Evolutionary conservation across 2,888 invertebrate species (phyloP), one percentile per base, ranked within the genome.

Genomic region (Ochropleura plecta): DNA sequence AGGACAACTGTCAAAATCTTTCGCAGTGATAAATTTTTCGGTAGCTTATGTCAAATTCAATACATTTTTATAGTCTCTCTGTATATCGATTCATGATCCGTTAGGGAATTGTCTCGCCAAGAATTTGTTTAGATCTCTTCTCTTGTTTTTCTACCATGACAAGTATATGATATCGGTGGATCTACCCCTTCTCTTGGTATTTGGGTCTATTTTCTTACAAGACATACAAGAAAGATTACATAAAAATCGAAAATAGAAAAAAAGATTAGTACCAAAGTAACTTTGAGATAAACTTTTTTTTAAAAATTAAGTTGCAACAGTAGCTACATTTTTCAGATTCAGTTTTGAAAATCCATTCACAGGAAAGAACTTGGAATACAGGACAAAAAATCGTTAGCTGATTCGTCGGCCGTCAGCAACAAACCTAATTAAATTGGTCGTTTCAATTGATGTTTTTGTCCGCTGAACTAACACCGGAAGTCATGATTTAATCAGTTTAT

Each of bases 401-500:
- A 73, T 70, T 40, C 42, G 20, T 73, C 53, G 65, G 30, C 16
- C 44, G 30, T 63, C 18, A 63, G 42, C 20, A 63, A 30, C 8
- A 4, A 59, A 40, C 73, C 62, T 78, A 57, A 83, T 57, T 48
- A 60, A 55, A 49, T 59, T 51, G 10, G n/a, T 62, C 16, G 40
- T 53, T 67, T 68, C 67, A 81, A 49, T 68, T 64, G 74, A 46
- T 65, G 67, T 74, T 60, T 48, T 79, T 74, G 74, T 65, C 55
- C 49, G 53, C 20, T 18, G 12, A 5, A 60, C n/a, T 30, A 18
- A 51, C 40, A 68, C 70, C 86, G 86, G 86, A 87, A 85, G 72
- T 76, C 57, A 74, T 79, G 78, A 86, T 86, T 77, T 73, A 79
- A 86, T 86, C 77, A 68, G 70, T 73, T 76, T 46, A 30, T 42